These are phyloP conservation scores for Orthosia gracilis DNA, from an alignment of 2,888 invertebrate genomes.

Conservation along the genomic window DNA sequence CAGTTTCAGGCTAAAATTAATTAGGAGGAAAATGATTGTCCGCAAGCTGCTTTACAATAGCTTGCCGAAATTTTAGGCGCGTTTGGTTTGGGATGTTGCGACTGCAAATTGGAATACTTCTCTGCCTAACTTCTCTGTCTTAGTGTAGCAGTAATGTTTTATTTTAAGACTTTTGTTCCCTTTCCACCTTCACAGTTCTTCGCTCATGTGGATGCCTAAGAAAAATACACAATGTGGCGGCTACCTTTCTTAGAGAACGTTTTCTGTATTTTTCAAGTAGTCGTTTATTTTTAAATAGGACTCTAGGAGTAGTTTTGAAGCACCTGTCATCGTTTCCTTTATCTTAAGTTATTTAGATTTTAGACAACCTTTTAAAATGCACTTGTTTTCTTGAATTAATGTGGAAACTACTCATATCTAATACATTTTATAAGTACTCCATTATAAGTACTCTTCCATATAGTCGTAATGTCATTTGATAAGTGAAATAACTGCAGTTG, in stretches of 20 bases:
- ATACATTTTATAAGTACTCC: neutral
- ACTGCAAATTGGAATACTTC: neutral
- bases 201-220: slow-evolving; percentile 21
- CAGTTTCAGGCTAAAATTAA: no score
- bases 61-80: no score
- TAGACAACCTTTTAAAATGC: neutral
- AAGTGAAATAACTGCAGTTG: no score
- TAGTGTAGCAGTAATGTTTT: slow-evolving; percentile 11
- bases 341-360: neutral
- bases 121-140: neutral
- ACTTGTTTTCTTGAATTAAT: neutral
- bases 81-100: no score
- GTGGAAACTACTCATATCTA: neutral
- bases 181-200: slow-evolving; percentile 1
- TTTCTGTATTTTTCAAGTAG: slow-evolving; percentile 17
- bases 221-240: slow-evolving; percentile 36
- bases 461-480: no score
- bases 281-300: slow-evolving; percentile 33
- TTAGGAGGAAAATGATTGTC: no score
- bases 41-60: no score
- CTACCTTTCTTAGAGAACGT: slow-evolving; percentile 11
- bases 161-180: slow-evolving; percentile 13
- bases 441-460: no score
- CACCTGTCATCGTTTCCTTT: slow-evolving; percentile 2
- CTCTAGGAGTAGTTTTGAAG: neutral